These are phyloP conservation scores for Atta colombica DNA, from an alignment of 1,140 invertebrate species.

Conservation along the genomic window DNA sequence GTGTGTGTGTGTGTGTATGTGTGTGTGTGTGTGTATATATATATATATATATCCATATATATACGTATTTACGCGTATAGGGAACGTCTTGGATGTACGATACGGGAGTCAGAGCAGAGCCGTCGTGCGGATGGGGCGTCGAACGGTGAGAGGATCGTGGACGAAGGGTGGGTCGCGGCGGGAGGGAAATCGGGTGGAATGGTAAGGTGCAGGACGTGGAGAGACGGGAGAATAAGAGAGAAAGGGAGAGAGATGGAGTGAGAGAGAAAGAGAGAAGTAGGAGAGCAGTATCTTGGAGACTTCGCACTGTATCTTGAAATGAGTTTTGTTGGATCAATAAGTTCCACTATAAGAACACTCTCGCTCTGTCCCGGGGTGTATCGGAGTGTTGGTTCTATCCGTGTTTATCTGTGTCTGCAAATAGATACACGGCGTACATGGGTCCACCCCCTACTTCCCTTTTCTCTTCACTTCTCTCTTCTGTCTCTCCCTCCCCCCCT, in stretches of 20 bases:
- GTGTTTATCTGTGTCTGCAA: slow-evolving; percentile 84
- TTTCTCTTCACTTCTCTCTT: slow-evolving; percentile 65
- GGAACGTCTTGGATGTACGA: slow-evolving; percentile 82
- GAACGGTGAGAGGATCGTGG: slow-evolving; percentile 73
- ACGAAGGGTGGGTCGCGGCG: slow-evolving; percentile 58
- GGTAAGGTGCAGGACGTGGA: slow-evolving; percentile 61
- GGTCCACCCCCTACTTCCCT: slow-evolving; percentile 72
- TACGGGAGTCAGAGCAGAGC: slow-evolving; percentile 77
- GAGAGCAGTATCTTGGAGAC: slow-evolving; percentile 87
- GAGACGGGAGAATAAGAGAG: slow-evolving; percentile 50
- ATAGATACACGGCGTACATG: slow-evolving; percentile 82
- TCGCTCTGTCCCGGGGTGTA: slow-evolving; percentile 80
- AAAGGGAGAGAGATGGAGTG: slow-evolving; percentile 60
- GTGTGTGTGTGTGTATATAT: neutral
- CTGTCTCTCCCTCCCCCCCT: slow-evolving; percentile 31
- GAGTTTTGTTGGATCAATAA: slow-evolving; percentile 88
- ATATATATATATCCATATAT: slow-evolving; percentile 53
- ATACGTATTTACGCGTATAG: slow-evolving; percentile 55
- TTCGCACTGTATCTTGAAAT: slow-evolving; percentile 88
- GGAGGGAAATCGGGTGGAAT: slow-evolving; percentile 60
- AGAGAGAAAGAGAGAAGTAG: slow-evolving; percentile 78
- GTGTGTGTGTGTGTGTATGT: no score
- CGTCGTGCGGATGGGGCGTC: slow-evolving; percentile 70
- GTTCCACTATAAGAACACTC: slow-evolving; percentile 87
- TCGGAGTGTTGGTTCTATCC: slow-evolving; percentile 79